These are phyloP conservation scores for Synanthedon andrenaeformis DNA, from an alignment of 2,888 invertebrate species.

Conservation along the genomic window DNA sequence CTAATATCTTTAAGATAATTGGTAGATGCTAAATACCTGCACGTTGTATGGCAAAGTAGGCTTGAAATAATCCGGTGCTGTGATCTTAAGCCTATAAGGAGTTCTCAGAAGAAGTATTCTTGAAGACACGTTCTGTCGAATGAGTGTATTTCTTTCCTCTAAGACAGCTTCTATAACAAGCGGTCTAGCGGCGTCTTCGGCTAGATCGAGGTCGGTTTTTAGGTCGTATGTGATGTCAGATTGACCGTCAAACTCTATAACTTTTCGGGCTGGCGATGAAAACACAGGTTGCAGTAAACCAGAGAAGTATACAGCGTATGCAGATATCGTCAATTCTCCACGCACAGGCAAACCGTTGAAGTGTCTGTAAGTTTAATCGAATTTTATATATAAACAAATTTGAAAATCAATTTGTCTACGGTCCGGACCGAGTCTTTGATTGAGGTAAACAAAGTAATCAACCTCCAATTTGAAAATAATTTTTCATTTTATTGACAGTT, in stretches of 20 bases:
- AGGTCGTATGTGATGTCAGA: slow-evolving; percentile 82
- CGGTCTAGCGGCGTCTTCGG: slow-evolving; percentile 81
- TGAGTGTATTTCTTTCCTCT: slow-evolving; percentile 88
- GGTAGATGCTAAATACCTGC: slow-evolving; percentile 61
- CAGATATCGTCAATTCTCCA: slow-evolving; percentile 87
- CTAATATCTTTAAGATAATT: no score
- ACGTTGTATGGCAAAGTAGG: slow-evolving; percentile 88
- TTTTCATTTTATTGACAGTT: no score
- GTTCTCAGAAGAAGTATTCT: slow-evolving; percentile 71
- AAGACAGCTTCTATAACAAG: slow-evolving; percentile 89
- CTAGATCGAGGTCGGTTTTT: slow-evolving; percentile 78
- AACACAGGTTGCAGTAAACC: slow-evolving; percentile 83
- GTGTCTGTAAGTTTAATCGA: slow-evolving; percentile 66
- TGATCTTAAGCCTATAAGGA: slow-evolving; percentile 76
- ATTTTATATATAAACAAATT: background rate
- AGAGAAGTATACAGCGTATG: slow-evolving; percentile 85
- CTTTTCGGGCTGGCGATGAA: slow-evolving; percentile 79
- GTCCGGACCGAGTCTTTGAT: no score
- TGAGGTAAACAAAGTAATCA: no score
- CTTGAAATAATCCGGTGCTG: slow-evolving; percentile 88
- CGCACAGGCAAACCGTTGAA: slow-evolving; percentile 88
- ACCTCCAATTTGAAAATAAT: no score
- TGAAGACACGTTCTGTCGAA: slow-evolving; percentile 83
- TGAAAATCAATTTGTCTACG: no score
- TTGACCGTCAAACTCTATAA: slow-evolving; percentile 74